Evolutionary conservation across 2,888 invertebrate species (phyloP).

Genomic region (Torymus auratus): DNA sequence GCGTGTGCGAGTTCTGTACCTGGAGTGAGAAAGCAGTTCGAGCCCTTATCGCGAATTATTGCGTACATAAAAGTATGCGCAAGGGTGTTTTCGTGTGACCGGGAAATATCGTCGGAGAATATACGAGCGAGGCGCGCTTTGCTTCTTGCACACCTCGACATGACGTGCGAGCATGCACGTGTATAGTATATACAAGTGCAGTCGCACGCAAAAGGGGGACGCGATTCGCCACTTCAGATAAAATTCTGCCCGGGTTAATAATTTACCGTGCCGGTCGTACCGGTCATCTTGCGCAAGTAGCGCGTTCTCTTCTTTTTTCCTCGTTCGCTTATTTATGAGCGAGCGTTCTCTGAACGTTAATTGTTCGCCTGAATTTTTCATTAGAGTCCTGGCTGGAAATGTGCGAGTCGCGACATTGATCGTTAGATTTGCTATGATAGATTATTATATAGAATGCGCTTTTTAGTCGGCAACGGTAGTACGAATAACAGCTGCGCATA

Average conservation of each 20-base stretch:
- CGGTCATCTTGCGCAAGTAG: neutral
- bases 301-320: neutral
- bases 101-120: no score
- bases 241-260: slow-evolving; percentile 30
- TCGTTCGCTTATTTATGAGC: slow-evolving; percentile 7
- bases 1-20: neutral
- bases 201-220: neutral
- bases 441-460: neutral
- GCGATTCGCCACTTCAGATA: slow-evolving; percentile 23
- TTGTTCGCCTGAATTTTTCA: slow-evolving; percentile 3
- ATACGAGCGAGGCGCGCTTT: no score
- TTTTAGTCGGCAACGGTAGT: no score
- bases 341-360: neutral
- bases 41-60: neutral
- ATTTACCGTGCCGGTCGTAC: slow-evolving; percentile 5
- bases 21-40: neutral
- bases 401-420: no score
- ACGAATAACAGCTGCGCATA: no score
- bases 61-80: slow-evolving; percentile 2
- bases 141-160: no score
- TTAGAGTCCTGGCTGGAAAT: neutral
- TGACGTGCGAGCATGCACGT: no score
- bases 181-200: no score
- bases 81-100: no score
- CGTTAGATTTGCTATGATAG: neutral